Percentiles rank a stretch among this genome's conserved stretches.
These are phyloP conservation scores for Drosophila pseudotalamancana DNA, from an alignment of 2,888 invertebrate species.

Conservation along the genomic window DNA sequence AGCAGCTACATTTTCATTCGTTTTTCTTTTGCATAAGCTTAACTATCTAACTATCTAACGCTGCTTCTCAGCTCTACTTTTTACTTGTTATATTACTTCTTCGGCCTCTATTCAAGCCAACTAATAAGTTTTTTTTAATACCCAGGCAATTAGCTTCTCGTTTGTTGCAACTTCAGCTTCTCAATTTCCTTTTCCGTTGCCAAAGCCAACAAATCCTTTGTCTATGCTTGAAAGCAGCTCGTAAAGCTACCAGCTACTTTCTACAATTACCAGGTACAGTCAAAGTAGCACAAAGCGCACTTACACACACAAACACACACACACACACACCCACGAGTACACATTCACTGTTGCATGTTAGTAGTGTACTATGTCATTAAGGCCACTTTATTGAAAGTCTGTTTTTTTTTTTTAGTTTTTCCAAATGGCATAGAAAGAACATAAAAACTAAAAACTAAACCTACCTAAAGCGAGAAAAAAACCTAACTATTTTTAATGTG, in stretches of 20 bases:
- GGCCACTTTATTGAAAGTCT: conserved; percentile 60
- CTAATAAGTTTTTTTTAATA: conserved; percentile 59
- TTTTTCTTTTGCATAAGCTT: not conserved
- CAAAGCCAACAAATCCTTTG: conserved; percentile 48
- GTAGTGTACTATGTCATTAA: conserved; percentile 66
- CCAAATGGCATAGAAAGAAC: conserved; percentile 30
- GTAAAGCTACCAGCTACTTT: conserved; percentile 25
- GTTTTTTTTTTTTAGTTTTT: conserved; percentile 42
- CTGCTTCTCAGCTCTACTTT: not conserved
- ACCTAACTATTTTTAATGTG: conserved; percentile 82
- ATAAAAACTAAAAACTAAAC: conserved; percentile 40
- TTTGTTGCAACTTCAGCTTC: conserved; percentile 37
- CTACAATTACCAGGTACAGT: conserved; percentile 29
- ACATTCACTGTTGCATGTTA: conserved; percentile 55
- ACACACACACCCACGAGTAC: conserved; percentile 9
- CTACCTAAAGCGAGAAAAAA: conserved; percentile 74
- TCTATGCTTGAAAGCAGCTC: conserved; percentile 43
- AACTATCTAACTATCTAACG: conserved; percentile 1
- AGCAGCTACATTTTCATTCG: too few species aligned
- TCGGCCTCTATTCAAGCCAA: conserved; percentile 34
- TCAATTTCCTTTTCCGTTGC: conserved; percentile 34
- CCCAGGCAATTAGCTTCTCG: conserved; percentile 67
- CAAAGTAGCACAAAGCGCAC: conserved; percentile 43
- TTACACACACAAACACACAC: conserved; percentile 11
- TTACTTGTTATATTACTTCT: conserved; percentile 13